Percentiles rank a stretch among this genome's conserved stretches.
These are phyloP conservation scores for Perithous albicinctus DNA, from an alignment of 2,888 invertebrate genomes.

Conservation along the genomic window DNA sequence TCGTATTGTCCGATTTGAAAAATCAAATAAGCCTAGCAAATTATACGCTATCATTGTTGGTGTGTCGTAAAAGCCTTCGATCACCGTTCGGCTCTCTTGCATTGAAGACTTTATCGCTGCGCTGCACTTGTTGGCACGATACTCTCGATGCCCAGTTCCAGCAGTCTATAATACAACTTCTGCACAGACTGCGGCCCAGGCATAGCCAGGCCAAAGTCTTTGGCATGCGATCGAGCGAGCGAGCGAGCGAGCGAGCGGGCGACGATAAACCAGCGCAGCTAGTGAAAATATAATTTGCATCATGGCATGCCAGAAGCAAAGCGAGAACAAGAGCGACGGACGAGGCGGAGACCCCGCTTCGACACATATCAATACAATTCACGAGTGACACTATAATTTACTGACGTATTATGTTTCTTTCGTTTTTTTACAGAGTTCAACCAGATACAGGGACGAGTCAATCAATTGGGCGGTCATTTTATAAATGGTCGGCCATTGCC, in stretches of 20 bases:
- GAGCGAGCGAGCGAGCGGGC: slow-evolving; percentile 31
- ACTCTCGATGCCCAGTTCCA: background rate
- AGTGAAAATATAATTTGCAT: slow-evolving; percentile 12
- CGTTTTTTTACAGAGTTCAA: slow-evolving; percentile 77
- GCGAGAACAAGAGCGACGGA: background rate
- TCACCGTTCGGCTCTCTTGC: slow-evolving; percentile 61
- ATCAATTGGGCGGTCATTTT: slow-evolving; percentile 98
- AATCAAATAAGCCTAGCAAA: slow-evolving; percentile 73
- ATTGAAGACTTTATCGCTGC: slow-evolving; percentile 45
- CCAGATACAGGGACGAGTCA: slow-evolving; percentile 93
- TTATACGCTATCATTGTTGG: slow-evolving; percentile 79
- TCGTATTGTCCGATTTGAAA: slow-evolving; percentile 60
- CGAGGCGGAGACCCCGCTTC: background rate
- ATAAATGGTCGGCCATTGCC: slow-evolving; percentile 99
- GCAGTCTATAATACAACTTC: slow-evolving; percentile 11
- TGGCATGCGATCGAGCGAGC: slow-evolving; percentile 29
- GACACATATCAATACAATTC: background rate
- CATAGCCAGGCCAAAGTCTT: slow-evolving; percentile 3
- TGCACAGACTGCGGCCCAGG: background rate
- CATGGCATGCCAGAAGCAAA: background rate
- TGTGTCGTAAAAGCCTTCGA: slow-evolving; percentile 74
- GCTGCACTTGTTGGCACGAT: background rate
- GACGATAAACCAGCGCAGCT: slow-evolving; percentile 43
- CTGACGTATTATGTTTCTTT: background rate
- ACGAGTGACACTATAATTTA: slow-evolving; percentile 8